A percentile compares a stretch with the other conserved stretches of the same genome.
These are phyloP conservation scores for Pseudachorutes palmiensis DNA, from an alignment of 1,140 invertebrate genomes.

Conservation along the genomic window DNA sequence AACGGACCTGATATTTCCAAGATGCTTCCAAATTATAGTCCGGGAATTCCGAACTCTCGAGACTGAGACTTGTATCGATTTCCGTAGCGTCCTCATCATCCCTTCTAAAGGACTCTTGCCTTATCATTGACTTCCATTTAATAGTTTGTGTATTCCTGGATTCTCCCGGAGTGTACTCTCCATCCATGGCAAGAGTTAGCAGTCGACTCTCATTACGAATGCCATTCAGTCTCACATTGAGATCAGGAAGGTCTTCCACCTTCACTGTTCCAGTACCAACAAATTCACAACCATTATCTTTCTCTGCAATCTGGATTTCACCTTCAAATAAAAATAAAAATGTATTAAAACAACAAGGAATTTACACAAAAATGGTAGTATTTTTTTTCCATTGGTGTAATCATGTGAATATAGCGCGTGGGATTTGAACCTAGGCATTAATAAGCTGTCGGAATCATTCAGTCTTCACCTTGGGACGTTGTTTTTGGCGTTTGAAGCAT, in stretches of 20 bases:
- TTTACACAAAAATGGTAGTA: too few species aligned
- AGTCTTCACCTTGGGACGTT: too few species aligned
- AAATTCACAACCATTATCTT: neutral
- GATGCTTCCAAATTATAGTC: constrained; percentile 29
- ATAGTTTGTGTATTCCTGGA: constrained; percentile 16
- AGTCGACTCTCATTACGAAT: constrained; percentile 17
- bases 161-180: constrained; percentile 16
- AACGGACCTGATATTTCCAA: constrained; percentile 35
- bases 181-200: too few species aligned
- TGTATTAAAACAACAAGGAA: too few species aligned
- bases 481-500: too few species aligned
- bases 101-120: neutral
- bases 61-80: constrained; percentile 27
- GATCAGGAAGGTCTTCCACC: neutral
- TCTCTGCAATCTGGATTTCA: constrained; percentile 3
- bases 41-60: constrained; percentile 31
- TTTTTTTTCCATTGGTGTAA: too few species aligned
- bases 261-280: constrained; percentile 14
- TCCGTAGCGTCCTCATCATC: constrained; percentile 7
- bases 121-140: constrained; percentile 26
- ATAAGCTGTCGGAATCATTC: too few species aligned
- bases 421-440: too few species aligned
- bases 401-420: too few species aligned
- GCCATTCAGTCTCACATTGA: constrained; percentile 14
- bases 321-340: constrained; percentile 7